These are phyloP conservation scores for Neuroscelio doddi DNA, from an alignment of 2,888 invertebrate genomes.

Conservation along the genomic window DNA sequence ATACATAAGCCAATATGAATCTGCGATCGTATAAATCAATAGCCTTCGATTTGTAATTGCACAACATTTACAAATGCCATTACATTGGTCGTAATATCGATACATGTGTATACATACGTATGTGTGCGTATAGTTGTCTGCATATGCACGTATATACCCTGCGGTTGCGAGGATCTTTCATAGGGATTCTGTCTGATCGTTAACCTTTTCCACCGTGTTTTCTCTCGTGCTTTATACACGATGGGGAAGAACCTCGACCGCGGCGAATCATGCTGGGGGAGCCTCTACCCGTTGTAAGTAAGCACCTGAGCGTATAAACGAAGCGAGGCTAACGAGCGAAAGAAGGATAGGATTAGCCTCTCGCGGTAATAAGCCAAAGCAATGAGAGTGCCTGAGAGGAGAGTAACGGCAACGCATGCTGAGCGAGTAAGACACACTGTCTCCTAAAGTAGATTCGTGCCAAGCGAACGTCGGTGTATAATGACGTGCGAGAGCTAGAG, in stretches of 20 bases:
- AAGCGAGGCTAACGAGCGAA: conserved; percentile 61
- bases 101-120: too few species aligned
- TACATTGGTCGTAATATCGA: conserved; percentile 8
- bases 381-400: conserved; percentile 49
- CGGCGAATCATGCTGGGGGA: conserved; percentile 36
- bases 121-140: neutral
- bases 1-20: conserved; percentile 35
- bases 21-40: conserved; percentile 34
- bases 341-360: conserved; percentile 64
- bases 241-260: conserved; percentile 42
- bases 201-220: conserved; percentile 37
- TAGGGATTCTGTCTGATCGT: conserved; percentile 40
- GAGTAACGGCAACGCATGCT: conserved; percentile 39
- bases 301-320: conserved; percentile 57
- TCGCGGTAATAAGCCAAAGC: conserved; percentile 64
- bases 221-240: conserved; percentile 26
- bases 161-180: conserved; percentile 10
- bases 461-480: conserved; percentile 63
- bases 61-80: conserved; percentile 31
- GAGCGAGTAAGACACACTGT: conserved; percentile 52
- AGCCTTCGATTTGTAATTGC: conserved; percentile 39
- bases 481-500: conserved; percentile 65
- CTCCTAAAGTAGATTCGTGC: conserved; percentile 69
- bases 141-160: too few species aligned
- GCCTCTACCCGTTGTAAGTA: conserved; percentile 47